These are phyloP conservation scores for Actinemys pallida DNA, from an alignment of 2,113 vertebrate species.

Conservation along the genomic window DNA sequence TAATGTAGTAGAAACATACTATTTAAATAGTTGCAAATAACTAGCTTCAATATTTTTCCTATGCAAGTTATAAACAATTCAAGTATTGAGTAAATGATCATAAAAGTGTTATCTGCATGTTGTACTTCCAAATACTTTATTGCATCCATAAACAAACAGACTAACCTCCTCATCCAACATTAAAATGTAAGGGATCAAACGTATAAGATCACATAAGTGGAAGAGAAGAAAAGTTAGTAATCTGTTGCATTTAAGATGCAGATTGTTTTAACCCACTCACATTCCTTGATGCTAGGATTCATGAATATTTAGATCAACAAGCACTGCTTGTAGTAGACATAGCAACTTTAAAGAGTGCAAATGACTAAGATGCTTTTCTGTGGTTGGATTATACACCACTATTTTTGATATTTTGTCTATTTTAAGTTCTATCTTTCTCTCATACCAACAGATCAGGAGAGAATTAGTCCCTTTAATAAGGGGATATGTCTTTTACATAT, in stretches of 20 bases:
- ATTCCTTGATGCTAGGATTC: constrained; percentile 29
- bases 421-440: neutral
- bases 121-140: neutral
- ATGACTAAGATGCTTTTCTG: constrained; percentile 17
- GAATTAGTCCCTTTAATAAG: constrained; percentile 7
- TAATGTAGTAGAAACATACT: neutral
- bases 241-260: constrained; percentile 25
- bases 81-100: neutral
- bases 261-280: neutral
- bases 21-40: neutral
- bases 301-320: constrained; percentile 47
- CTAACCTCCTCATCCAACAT: neutral
- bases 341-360: constrained; percentile 1
- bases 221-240: neutral
- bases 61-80: neutral
- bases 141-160: neutral
- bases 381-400: neutral
- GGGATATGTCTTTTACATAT: neutral
- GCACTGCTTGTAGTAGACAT: neutral
- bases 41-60: neutral
- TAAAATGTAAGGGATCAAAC: neutral
- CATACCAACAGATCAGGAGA: neutral
- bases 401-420: neutral
- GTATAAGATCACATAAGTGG: neutral
- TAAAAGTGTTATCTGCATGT: neutral